Evolutionary conservation across 2,888 invertebrate genomes (phyloP), one percentile per base, ranked within the genome.

Genomic region (Drosophila tripunctata): DNA sequence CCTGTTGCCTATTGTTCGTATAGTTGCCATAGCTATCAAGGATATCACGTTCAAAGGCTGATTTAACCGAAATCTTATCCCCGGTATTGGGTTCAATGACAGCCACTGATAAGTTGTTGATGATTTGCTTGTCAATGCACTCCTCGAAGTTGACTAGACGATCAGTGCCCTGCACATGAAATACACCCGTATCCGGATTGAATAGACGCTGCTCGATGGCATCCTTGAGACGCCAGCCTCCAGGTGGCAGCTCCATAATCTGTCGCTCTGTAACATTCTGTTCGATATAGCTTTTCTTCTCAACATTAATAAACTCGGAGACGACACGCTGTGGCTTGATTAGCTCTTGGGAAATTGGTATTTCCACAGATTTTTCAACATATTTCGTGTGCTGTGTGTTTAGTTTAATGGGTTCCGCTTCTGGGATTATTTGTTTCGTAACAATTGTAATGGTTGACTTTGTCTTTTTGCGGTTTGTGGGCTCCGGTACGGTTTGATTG

Each of bases 81-180:
- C 94, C 94, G 58, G 94, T 94, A 73, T 93, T 93, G 1, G 96
- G 95, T 90, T 98, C 97, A 22, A 96, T 91, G 0, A 98, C 96
- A 51, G 94, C 92, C 10, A 96, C 97, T 0, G 97, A 98, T 69
- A 94, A 93, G 12, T 96, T 94, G 91, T 98, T 96, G 41, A 99
- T 95, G 19, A 99, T 94, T 88, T 96, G 95, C 64, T 97, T 93
- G 82, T 95, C 94, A 38, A 99, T 93, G 77, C 98, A 97, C 90
- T 98, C 98, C 90, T 96, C 95, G 76, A 98, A 95, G 63, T 96
- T 95, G 40, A 97, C 94, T 54, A 95, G 92, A 75, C 96, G 93
- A 89, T 97, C 97, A 4, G 97, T 97, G 10, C 96, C 96, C 1
- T 96, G 96, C 70, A 98, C 96, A 12, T 95, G 94, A 81, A 98